Base-by-base conservation (phyloP, 2,113 vertebrate genomes). In the Gambusia holbrooki region DNA sequence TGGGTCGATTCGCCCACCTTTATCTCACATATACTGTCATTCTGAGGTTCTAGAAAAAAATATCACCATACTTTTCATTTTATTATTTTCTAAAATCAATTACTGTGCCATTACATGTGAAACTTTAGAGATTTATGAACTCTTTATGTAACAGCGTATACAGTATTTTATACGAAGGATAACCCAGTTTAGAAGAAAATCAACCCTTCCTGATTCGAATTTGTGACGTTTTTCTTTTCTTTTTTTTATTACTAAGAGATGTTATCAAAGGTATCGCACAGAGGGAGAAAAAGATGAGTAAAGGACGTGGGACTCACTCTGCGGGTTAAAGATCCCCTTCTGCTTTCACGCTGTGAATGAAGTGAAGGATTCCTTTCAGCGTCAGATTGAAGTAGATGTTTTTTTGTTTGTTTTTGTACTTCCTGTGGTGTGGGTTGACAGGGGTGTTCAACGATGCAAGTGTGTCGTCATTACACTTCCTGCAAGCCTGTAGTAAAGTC, bases 391-490 rank as follows among this genome's bases (percentile, higher is more conserved):
- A 1, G 1, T 51, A 70, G 37, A 37, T 28, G 8, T 40, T 33
- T 35, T 1, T 35, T 73, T 33, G 19, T 25, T 30, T 3, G 30
- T 30, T 3, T 66, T 76, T 83, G 4, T 37, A 0, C 71, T 74
- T 84, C 79, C 74, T 78, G 79, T 1, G 48, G 45, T 48, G 70
- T 66, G 40, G 30, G 76, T 40, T 67, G 32, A 37, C 62, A 42
- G 66, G 8, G 25, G 60, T 30, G 63, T 22, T n/a, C 7, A 65
- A 15, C 40, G 61, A 74, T 51, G 63, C 48, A 68, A 74, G 2
- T 1, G 0, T 68, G 19, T 61, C 48, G 51, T 80, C 73, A 11
- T 37, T 37, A 68, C 78, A 74, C 71, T 42, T 76, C 84, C 80
- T 74, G 72, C 54, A 63, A 70, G n/a, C 9, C 51, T 62, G 73